These are phyloP conservation scores for Xiphorhynchus elegans DNA, from an alignment of 2,113 vertebrate species.

Conservation along the genomic window DNA sequence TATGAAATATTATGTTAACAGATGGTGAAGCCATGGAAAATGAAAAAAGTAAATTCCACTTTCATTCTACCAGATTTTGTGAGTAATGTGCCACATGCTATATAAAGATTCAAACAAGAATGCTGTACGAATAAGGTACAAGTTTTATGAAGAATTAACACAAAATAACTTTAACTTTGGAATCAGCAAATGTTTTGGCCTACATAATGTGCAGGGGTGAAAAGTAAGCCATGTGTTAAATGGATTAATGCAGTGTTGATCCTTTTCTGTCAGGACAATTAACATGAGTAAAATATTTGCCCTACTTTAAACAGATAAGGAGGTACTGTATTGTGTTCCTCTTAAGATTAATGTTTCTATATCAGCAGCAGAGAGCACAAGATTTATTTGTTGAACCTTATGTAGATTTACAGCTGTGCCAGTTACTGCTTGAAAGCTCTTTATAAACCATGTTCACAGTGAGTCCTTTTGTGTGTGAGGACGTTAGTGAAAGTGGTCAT, in stretches of 20 bases:
- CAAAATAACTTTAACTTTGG: neutral
- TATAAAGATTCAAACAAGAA: neutral
- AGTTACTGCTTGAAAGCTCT: slow-evolving; percentile 58
- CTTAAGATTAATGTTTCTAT: slow-evolving; percentile 66
- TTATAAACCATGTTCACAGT: neutral
- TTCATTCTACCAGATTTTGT: neutral
- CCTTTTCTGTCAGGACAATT: slow-evolving; percentile 71
- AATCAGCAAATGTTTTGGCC: neutral
- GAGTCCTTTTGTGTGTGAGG: neutral
- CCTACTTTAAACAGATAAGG: slow-evolving; percentile 69
- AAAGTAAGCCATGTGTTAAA: slow-evolving; percentile 64
- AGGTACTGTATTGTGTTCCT: slow-evolving; percentile 18
- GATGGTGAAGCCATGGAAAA: neutral
- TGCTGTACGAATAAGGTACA: neutral
- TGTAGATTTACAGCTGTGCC: slow-evolving; percentile 67
- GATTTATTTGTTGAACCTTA: slow-evolving; percentile 71
- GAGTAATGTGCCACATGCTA: neutral
- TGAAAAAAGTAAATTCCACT: neutral
- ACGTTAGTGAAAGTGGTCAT: slow-evolving; percentile 2
- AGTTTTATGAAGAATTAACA: neutral
- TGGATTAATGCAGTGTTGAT: slow-evolving; percentile 67
- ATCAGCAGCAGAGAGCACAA: slow-evolving; percentile 37
- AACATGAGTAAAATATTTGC: slow-evolving; percentile 69
- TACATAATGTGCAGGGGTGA: neutral
- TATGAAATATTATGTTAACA: neutral